Evolutionary conservation across 53 echinoderm and acorn worm genomes (phyloP), one percentile per base, ranked within the genome.

Genomic region (Henricia sp.): DNA sequence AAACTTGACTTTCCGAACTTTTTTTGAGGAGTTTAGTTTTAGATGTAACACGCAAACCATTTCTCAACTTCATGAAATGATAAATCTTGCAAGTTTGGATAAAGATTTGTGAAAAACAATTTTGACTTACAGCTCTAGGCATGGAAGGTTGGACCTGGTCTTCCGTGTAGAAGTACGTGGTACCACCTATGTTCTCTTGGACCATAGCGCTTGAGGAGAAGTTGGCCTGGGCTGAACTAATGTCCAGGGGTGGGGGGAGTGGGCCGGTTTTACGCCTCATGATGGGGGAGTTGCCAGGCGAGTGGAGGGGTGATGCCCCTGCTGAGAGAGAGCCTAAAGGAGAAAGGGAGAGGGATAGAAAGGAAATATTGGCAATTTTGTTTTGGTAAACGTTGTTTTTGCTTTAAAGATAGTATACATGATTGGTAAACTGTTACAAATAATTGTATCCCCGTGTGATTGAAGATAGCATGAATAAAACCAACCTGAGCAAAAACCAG

Each of bases 101-200:
- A 4, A 23, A 12, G 29, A 67, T 13, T 30, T 21, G 25, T 66
- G 37, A 0, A 67, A 11, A 67, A 9, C 17, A 35, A 35, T 67
- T 35, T 30, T 35, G 34, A 38, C 67, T 62, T 72, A 85, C 73
- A 44, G 56, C 42, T 85, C 72, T 39, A 17, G 83, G 68, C 59
- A 71, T 48, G 37, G 60, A 35, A 4, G 67, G 42, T 42, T 68
- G 77, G 58, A 84, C 76, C 73, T 94, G 94, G 65, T 96, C 94
- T 52, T 96, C 93, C 24, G 97, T 96, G 68, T 91, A 94, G 85
- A 96, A 96, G 85, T 96, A 96, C 10, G 96, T 96, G n/a, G 97
- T 96, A 38, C 97, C 94, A 19, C 97, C 96, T 23, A 96, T 96
- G 88, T 96, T 96, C 70, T 96, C 96, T 58, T 91, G 90, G 13